Evolutionary conservation across 2,888 invertebrate species (phyloP), one percentile per base, ranked within the genome.

Genomic region (Liodrosophila aerea): DNA sequence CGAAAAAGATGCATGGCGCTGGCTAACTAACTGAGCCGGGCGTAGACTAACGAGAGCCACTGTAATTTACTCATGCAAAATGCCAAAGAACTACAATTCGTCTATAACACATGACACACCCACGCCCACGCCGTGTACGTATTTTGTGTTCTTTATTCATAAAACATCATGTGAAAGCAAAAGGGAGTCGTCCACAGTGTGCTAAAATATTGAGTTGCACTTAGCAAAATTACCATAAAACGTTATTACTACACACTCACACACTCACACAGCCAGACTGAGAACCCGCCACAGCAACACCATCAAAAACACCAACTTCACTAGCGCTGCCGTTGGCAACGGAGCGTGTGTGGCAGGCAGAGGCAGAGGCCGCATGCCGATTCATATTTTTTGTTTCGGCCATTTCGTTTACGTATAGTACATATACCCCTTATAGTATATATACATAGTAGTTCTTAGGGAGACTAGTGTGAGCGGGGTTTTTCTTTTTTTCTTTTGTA

Each of bases 201-300:
- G 57, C 49, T 37, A 37, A 73, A 62, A 57, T 65, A 73, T 71
- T 63, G 56, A 54, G 53, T 64, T 76, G 63, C 80, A 81, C 84
- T 81, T 81, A 76, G 70, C 34, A 16, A 83, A 85, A 81, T 81
- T 81, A 83, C 81, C 80, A 81, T 81, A 80, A 76, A 69, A 60
- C 62, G 72, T 69, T 80, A 76, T 76, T 64, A 68, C 72, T 68
- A 64, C 65, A 34, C 34, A n/a, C n/a, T n/a, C n/a, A n/a, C n/a
- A 36, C 45, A 51, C 44, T 11, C 27, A 50, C 31, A 27, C 40
- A 15, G 16, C 36, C 39, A 5, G 11, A 11, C 4, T 5, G 15
- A 36, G 15, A 12, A 39, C 58, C 31, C 39, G 39, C 34, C 40
- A 33, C 50, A 33, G 29, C 30, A 37, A 34, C 43, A 34, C 15